Evolutionary conservation across 2,797 vertebrate species (phyloP), one percentile per base, ranked within the genome.

Genomic region (Xyrichtys novacula): DNA sequence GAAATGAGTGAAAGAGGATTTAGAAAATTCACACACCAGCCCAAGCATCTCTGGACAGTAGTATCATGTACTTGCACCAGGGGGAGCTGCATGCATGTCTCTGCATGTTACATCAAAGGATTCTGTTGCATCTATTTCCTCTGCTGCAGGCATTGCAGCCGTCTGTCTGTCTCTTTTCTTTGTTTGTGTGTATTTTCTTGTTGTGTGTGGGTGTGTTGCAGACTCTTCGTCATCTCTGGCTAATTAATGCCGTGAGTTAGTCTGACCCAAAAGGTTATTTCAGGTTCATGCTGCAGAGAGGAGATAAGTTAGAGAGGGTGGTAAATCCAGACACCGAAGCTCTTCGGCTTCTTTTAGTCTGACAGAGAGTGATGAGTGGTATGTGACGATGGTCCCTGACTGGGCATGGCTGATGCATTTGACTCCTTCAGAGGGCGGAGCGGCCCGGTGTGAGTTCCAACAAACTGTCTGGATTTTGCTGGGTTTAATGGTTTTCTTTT

Each of bases 21-120:
- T 20, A 25, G 5, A 65, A 56, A 19, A 62, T 15, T 7, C 1
- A 39, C 17, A 17, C 10, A 0, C 6, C 1, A 31, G 16, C 34
- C 20, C 12, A 29, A 39, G 40, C 28, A 34, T 10, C 17, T 17
- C 26, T 31, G 9, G 19, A 26, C 3, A 36, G 56, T 3, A 50
- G 44, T 77, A 47, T 46, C 20, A 38, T 3, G 4, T 6, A 9
- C 10, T 0, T 44, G 17, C 93, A 92, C 80, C 80, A 93, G 92
- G 75, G 78, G 91, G 92, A 65, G 85, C 84, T 36, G 44, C 19
- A 20, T 36, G 44, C 19, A 20, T 5, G 26, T 59, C 74, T 67
- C 43, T 46, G 22, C 50, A 65, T 65, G 47, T 74, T 76, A 11
- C 5, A 55, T 42, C 7, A 9, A 22, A 4, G 15, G 12, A 39